phyloP scores from a whole-genome alignment of 2,797 vertebrate genomes.

The Neosilurus hyrtlii region DNA sequence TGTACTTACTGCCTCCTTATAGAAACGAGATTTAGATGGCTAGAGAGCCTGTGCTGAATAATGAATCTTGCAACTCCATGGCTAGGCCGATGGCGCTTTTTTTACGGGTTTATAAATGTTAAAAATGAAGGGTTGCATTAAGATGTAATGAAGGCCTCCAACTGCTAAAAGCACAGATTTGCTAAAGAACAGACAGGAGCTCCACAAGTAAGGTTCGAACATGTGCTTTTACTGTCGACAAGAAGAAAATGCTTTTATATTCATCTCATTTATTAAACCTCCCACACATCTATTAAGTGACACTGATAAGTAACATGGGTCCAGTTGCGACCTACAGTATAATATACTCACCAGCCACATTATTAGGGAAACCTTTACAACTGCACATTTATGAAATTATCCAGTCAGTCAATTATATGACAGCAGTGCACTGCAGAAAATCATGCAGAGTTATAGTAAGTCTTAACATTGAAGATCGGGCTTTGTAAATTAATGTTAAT shows the following conservation, averaged over 20 bases:
- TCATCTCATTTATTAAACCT: conserved; percentile 10
- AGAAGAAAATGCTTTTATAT: conserved; percentile 30
- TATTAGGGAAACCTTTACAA: conserved; percentile 1
- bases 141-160: conserved; percentile 43
- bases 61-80: conserved; percentile 43
- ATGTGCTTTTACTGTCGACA: conserved; percentile 22
- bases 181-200: background rate
- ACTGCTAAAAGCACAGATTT: conserved; percentile 37
- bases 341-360: background rate
- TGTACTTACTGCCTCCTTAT: conserved; percentile 30
- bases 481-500: too few relatives aligned
- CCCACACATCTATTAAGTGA: background rate
- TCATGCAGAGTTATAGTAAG: background rate
- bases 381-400: background rate
- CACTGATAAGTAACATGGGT: conserved; percentile 1
- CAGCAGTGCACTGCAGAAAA: background rate
- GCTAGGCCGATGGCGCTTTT: conserved; percentile 9
- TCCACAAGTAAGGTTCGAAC: conserved; percentile 12
- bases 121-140: conserved; percentile 46
- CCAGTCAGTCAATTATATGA: background rate
- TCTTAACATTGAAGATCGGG: background rate
- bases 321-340: background rate
- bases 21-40: conserved; percentile 33
- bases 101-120: conserved; percentile 24
- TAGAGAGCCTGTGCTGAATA: conserved; percentile 44